Evolutionary conservation across 1,140 invertebrate species (phyloP).

Genomic region (Rhopalosiphum padi): DNA sequence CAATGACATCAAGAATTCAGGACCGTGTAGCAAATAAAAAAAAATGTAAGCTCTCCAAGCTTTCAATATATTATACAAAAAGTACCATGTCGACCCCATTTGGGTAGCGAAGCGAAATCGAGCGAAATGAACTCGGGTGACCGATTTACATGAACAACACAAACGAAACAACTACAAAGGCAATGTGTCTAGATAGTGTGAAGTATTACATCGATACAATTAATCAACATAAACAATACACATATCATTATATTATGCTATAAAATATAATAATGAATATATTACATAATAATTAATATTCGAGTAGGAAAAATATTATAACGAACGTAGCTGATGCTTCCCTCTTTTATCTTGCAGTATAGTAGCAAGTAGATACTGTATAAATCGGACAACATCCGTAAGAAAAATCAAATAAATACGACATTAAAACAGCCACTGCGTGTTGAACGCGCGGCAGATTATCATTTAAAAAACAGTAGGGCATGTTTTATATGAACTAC

Average conservation of each 20-base stretch:
- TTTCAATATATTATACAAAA: slow-evolving; percentile 34
- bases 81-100: background rate
- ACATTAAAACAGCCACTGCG: background rate
- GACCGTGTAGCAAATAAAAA: background rate
- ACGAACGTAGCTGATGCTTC: background rate
- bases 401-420: background rate
- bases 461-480: background rate
- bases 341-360: background rate
- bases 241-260: background rate
- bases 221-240: background rate
- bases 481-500: background rate
- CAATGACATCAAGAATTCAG: slow-evolving; percentile 22
- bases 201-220: background rate
- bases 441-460: background rate
- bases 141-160: slow-evolving; percentile 15
- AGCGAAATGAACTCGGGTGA: slow-evolving; percentile 2
- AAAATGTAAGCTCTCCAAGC: background rate
- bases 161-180: background rate
- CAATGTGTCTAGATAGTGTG: background rate
- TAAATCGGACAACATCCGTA: background rate
- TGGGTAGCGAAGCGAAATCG: slow-evolving; percentile 1
- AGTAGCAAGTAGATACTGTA: background rate
- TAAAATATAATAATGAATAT: background rate
- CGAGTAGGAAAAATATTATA: background rate
- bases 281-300: background rate